A percentile compares a stretch with the other conserved stretches of the same genome.
Conservation (phyloP, 1,140 invertebrate species). For the Maconellicoccus hirsutus region DNA sequence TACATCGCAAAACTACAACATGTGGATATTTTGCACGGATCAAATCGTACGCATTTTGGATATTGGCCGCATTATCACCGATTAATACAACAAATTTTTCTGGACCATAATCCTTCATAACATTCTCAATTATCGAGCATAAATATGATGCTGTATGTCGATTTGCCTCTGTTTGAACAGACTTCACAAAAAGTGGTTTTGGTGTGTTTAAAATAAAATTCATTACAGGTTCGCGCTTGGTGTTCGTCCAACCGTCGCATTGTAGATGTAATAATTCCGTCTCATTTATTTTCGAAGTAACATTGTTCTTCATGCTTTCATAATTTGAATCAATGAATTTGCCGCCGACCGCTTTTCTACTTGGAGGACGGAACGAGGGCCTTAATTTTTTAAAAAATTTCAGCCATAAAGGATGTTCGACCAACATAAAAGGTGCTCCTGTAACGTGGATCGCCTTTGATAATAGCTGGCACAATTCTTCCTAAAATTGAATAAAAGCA, state of each 20-base stretch:
- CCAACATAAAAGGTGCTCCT: not conserved
- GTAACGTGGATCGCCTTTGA: not conserved
- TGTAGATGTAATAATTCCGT: conserved; percentile 27
- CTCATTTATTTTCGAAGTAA: not conserved
- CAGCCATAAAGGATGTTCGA: not conserved
- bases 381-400: not conserved
- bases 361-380: not conserved
- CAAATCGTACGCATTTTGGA: no score
- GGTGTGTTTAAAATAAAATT: conserved; percentile 32
- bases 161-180: conserved; percentile 29
- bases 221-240: conserved; percentile 31
- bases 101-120: no score
- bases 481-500: no score
- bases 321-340: not conserved
- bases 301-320: not conserved
- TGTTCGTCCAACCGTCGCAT: conserved; percentile 33
- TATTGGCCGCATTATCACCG: no score
- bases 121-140: no score
- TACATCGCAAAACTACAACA: no score
- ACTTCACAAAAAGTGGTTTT: conserved; percentile 32
- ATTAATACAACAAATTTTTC: no score
- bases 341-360: not conserved
- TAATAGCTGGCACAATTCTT: no score
- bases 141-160: conserved; percentile 30
- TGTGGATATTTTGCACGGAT: no score